A percentile compares a stretch with the other conserved stretches of the same genome.
These are phyloP conservation scores for Microcebus murinus DNA, from an alignment of 2,113 vertebrate species.

Conservation along the genomic window DNA sequence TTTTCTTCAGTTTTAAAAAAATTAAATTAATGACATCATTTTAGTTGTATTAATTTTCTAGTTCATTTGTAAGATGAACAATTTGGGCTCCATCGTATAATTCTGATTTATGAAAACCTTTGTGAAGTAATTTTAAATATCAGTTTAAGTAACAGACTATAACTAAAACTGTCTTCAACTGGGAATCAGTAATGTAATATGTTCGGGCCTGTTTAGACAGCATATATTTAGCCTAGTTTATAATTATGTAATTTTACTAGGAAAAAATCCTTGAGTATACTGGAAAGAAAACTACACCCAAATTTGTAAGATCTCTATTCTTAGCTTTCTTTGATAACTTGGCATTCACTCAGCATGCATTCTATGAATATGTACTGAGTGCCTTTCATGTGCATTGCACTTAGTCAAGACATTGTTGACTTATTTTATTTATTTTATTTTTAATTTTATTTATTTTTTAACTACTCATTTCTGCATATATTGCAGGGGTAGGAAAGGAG, in stretches of 20 bases:
- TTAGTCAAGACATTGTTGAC: not conserved
- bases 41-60: not conserved
- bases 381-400: accelerated
- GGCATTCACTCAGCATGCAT: not conserved
- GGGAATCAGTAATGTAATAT: not conserved
- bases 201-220: not conserved
- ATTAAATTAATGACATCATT: not conserved
- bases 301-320: not conserved
- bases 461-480: not conserved
- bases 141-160: not conserved
- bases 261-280: not conserved
- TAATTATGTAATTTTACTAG: not conserved
- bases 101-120: not conserved
- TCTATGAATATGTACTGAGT: not conserved
- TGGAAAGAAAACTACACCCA: not conserved
- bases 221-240: not conserved
- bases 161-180: not conserved
- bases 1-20: not conserved
- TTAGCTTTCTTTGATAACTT: not conserved
- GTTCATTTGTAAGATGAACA: not conserved
- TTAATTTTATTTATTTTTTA: not conserved
- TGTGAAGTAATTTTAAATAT: not conserved
- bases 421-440: not conserved
- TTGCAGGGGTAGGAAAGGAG: not conserved
- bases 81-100: not conserved